Evolutionary conservation across 2,888 invertebrate species (phyloP).

Genomic region (Hirtodrosophila histrioides): DNA sequence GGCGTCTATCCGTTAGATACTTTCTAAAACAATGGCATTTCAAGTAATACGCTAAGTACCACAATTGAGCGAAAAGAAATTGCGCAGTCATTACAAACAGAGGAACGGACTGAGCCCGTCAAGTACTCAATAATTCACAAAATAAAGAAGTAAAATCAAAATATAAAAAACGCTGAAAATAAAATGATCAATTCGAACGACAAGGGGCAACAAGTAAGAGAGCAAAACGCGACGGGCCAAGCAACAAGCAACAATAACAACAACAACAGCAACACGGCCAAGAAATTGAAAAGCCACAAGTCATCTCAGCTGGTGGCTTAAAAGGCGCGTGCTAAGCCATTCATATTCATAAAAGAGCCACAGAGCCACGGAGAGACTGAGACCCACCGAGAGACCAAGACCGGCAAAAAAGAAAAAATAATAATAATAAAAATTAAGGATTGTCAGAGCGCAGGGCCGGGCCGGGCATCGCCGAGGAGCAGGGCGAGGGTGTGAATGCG

Average conservation of each 20-base stretch:
- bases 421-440: conserved; percentile 64
- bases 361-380: conserved; percentile 20
- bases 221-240: conserved; percentile 43
- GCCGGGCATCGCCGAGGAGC: conserved; percentile 14
- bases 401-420: conserved; percentile 41
- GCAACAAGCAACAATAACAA: conserved; percentile 12
- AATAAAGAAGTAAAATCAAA: conserved; percentile 22
- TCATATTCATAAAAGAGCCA: conserved; percentile 76
- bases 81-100: conserved; percentile 66
- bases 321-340: conserved; percentile 80
- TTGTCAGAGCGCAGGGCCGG: conserved; percentile 58
- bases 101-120: conserved; percentile 49
- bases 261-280: conserved; percentile 48
- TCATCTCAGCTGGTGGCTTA: conserved; percentile 81
- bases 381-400: conserved; percentile 18
- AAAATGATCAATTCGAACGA: conserved; percentile 72
- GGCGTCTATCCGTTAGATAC: conserved; percentile 49
- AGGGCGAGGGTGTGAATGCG: conserved; percentile 42
- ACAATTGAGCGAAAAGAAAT: conserved; percentile 64
- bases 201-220: conserved; percentile 60
- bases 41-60: conserved; percentile 65
- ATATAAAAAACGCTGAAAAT: conserved; percentile 53
- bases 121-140: conserved; percentile 76
- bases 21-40: conserved; percentile 73
- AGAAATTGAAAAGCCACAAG: conserved; percentile 79